Evolutionary conservation across 1,140 invertebrate genomes (phyloP).

Genomic region (Reticulitermes speratus): DNA sequence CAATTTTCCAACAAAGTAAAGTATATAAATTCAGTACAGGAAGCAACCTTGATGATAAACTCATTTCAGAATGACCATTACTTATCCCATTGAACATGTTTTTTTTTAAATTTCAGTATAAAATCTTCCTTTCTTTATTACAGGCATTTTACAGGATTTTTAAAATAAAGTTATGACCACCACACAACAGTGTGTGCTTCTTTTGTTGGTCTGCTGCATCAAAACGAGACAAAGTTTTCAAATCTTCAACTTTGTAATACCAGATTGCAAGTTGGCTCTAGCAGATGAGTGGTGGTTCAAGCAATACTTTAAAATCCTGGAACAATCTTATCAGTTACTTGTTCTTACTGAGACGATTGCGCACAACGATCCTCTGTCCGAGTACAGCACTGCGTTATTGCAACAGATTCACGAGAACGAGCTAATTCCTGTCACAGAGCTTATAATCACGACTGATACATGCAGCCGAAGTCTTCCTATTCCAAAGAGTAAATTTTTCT

Average conservation of each 20-base stretch:
- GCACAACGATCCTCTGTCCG: background rate
- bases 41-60: too few relatives aligned
- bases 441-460: background rate
- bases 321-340: background rate
- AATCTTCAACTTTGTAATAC: background rate
- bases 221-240: background rate
- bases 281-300: background rate
- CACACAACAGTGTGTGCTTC: background rate
- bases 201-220: background rate
- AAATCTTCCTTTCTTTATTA: background rate
- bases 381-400: background rate
- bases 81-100: too few relatives aligned
- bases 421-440: background rate
- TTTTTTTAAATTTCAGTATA: too few relatives aligned
- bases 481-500: background rate
- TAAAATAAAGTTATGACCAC: background rate
- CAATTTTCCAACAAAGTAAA: too few relatives aligned
- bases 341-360: background rate
- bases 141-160: background rate
- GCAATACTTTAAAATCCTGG: background rate
- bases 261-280: background rate
- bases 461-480: background rate
- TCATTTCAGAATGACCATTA: too few relatives aligned
- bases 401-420: background rate
- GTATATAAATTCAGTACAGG: too few relatives aligned